Percentiles rank a stretch among this genome's conserved stretches.
Conservation (phyloP, 2,888 invertebrate genomes). For the Mythimna loreyi region DNA sequence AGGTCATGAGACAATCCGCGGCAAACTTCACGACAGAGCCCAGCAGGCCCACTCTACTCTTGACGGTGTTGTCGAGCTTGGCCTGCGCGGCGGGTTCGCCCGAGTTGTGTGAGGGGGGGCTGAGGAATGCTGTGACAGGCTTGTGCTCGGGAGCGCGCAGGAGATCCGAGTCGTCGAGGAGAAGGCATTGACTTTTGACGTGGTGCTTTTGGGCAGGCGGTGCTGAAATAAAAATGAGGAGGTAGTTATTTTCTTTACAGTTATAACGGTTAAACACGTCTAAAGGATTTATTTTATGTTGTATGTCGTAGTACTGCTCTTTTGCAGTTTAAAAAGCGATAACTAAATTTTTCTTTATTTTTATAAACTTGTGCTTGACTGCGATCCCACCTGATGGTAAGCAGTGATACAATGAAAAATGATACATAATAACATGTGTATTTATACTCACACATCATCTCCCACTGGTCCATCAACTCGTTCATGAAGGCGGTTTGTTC, state of each 20-base stretch:
- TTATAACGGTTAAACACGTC: neutral
- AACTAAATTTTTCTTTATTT: no score
- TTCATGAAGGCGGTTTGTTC: conserved; percentile 85
- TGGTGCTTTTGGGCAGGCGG: conserved; percentile 78
- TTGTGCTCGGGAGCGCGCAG: conserved; percentile 65
- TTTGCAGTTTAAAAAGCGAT: neutral
- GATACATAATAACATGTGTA: no score
- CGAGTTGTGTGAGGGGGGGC: conserved; percentile 1
- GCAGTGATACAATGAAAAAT: no score
- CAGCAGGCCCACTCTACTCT: conserved; percentile 79
- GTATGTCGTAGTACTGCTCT: no score
- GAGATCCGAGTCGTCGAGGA: conserved; percentile 77
- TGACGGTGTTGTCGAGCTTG: conserved; percentile 74
- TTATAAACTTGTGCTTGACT: no score
- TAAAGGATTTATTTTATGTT: no score
- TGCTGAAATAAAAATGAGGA: conserved; percentile 68
- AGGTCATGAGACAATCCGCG: conserved; percentile 85
- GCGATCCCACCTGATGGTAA: no score
- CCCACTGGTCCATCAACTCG: conserved; percentile 86
- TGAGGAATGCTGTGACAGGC: conserved; percentile 38
- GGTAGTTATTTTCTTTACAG: neutral
- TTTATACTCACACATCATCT: conserved; percentile 82
- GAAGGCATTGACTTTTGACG: conserved; percentile 81
- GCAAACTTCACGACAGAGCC: conserved; percentile 85
- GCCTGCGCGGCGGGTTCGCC: conserved; percentile 51